Percentiles rank a stretch among this genome's conserved stretches.
Evolutionary conservation across 53 echinoderm and acorn worm genomes (phyloP).

Genomic region (Echinometra lucunter): DNA sequence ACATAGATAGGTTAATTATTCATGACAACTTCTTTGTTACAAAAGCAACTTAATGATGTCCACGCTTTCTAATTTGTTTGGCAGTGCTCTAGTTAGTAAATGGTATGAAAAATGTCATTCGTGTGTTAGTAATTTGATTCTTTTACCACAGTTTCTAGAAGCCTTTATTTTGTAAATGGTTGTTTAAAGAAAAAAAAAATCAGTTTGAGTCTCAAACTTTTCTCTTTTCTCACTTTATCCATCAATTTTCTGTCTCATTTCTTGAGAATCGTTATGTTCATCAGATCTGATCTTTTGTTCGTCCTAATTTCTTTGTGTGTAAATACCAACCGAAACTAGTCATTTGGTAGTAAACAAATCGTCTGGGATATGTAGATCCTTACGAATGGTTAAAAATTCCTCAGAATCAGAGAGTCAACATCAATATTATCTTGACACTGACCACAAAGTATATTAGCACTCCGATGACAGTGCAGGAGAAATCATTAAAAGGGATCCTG

Average conservation of each 20-base stretch:
- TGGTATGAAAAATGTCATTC: no score
- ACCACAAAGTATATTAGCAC: neutral
- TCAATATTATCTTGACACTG: neutral
- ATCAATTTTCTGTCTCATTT: neutral
- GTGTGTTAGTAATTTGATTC: neutral
- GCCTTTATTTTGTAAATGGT: neutral
- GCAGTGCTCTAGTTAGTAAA: neutral
- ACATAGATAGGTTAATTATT: neutral
- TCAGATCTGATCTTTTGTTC: neutral
- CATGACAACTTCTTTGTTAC: neutral
- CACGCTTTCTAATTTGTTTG: neutral
- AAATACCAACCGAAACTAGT: neutral
- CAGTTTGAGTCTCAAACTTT: neutral
- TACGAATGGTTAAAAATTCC: neutral
- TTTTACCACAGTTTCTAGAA: neutral
- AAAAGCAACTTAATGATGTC: neutral
- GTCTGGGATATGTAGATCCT: no score
- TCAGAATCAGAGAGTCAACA: neutral
- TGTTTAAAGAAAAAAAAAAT: neutral
- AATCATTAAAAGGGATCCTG: neutral
- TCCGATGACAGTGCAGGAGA: neutral
- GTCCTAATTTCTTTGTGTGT: no score
- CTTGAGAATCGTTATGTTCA: neutral
- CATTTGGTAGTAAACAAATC: neutral
- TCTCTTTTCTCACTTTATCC: no score